Evolutionary conservation across 1,140 invertebrate species (phyloP).

Genomic region (Tribolium castaneum): DNA sequence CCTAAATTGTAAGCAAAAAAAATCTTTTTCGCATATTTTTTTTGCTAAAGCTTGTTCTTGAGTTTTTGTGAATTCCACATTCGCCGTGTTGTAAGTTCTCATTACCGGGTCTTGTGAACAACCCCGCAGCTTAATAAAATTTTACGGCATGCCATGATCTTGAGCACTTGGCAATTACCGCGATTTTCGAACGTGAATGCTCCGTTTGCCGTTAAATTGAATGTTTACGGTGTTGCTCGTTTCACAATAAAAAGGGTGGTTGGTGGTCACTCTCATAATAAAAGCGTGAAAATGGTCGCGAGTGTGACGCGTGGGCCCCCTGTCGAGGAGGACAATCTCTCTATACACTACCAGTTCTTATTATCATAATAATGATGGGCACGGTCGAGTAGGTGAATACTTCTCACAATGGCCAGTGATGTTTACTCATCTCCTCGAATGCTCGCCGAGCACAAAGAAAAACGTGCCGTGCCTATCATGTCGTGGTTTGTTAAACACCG

Average conservation of each 20-base stretch:
- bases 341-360: slow-evolving; percentile 9
- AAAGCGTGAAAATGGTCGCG: not conserved
- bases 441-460: slow-evolving; percentile 40
- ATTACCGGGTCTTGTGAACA: too few relatives aligned
- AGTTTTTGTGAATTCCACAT: too few relatives aligned
- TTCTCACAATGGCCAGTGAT: slow-evolving; percentile 12
- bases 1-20: too few relatives aligned
- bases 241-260: slow-evolving; percentile 22
- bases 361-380: slow-evolving; percentile 37
- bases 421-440: slow-evolving; percentile 35
- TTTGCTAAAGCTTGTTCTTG: too few relatives aligned
- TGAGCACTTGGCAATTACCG: not conserved
- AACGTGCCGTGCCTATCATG: slow-evolving; percentile 37
- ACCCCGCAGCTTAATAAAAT: not conserved
- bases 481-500: slow-evolving; percentile 45
- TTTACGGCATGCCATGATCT: slow-evolving; percentile 17
- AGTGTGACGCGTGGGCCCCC: slow-evolving; percentile 7
- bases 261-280: not conserved
- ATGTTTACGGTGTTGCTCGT: slow-evolving; percentile 42
- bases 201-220: slow-evolving; percentile 39
- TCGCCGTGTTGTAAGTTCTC: too few relatives aligned
- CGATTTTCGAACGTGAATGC: slow-evolving; percentile 18
- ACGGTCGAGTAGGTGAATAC: slow-evolving; percentile 24
- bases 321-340: slow-evolving; percentile 23
- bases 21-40: too few relatives aligned